Evolutionary conservation across 2,797 vertebrate species (phyloP).

Genomic region (Nannoperca australis): DNA sequence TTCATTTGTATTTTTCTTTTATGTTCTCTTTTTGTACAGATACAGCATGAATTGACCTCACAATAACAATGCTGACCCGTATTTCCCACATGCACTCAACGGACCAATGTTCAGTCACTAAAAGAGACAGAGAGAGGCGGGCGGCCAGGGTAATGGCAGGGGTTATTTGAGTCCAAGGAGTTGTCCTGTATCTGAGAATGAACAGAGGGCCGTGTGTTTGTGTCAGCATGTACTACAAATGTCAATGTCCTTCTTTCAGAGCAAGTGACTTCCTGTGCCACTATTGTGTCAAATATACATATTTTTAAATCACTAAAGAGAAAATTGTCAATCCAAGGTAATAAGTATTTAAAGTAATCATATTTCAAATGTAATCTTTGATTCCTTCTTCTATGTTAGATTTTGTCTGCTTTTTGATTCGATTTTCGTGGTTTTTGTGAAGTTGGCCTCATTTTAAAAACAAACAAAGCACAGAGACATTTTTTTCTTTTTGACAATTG

Average conservation of each 20-base stretch:
- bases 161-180: conserved; percentile 44
- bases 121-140: conserved; percentile 31
- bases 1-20: conserved; percentile 26
- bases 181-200: conserved; percentile 45
- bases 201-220: conserved; percentile 49
- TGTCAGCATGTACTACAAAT: conserved; percentile 20
- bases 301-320: conserved; percentile 60
- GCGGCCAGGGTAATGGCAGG: conserved; percentile 21
- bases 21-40: background rate
- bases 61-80: conserved; percentile 21
- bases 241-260: conserved; percentile 56
- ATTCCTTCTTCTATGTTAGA: conserved; percentile 57
- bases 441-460: conserved; percentile 44
- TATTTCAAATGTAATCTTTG: conserved; percentile 68
- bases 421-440: conserved; percentile 60
- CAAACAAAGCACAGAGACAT: conserved; percentile 16
- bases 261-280: conserved; percentile 53
- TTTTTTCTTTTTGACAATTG: conserved; percentile 8
- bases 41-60: conserved; percentile 21
- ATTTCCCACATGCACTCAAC: conserved; percentile 31
- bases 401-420: conserved; percentile 63
- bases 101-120: conserved; percentile 34
- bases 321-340: conserved; percentile 58
- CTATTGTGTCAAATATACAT: conserved; percentile 57
- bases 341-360: conserved; percentile 70